Evolutionary conservation across 2,888 invertebrate genomes (phyloP).

Genomic region (Dichetophora obliterata): DNA sequence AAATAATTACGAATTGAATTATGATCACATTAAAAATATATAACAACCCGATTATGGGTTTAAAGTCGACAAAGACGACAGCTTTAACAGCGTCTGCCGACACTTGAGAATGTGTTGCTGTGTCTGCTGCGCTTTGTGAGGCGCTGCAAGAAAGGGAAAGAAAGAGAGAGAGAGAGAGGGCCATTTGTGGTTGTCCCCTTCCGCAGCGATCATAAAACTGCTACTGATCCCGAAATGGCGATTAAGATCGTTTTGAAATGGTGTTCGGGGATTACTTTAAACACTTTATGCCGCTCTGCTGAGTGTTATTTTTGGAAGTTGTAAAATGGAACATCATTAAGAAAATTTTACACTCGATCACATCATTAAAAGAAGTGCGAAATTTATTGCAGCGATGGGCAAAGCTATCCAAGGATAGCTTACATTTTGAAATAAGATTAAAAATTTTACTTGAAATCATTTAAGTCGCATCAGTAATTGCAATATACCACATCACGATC

Average conservation of each 20-base stretch:
- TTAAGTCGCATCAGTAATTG: not conserved
- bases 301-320: slow-evolving; percentile 24
- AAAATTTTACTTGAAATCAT: not conserved
- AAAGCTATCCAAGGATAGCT: not conserved
- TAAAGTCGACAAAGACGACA: not conserved
- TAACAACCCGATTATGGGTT: slow-evolving; percentile 29
- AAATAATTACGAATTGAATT: slow-evolving; percentile 26
- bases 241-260: slow-evolving; percentile 4
- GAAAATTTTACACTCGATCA: slow-evolving; percentile 13
- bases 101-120: slow-evolving; percentile 19
- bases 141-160: not conserved
- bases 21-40: slow-evolving; percentile 33
- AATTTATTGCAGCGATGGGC: not conserved
- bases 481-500: not conserved
- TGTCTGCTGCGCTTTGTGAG: not conserved
- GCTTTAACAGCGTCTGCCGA: slow-evolving; percentile 15
- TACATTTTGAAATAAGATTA: not conserved
- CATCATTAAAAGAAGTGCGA: slow-evolving; percentile 7
- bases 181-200: too few species aligned
- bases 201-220: not conserved
- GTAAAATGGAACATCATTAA: slow-evolving; percentile 20
- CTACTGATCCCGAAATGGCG: not conserved
- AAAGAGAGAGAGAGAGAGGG: not conserved
- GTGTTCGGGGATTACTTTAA: not conserved
- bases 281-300: not conserved